Base-by-base conservation (phyloP, 92 coral and sea anemone species). In the Blastomussa wellsi region DNA sequence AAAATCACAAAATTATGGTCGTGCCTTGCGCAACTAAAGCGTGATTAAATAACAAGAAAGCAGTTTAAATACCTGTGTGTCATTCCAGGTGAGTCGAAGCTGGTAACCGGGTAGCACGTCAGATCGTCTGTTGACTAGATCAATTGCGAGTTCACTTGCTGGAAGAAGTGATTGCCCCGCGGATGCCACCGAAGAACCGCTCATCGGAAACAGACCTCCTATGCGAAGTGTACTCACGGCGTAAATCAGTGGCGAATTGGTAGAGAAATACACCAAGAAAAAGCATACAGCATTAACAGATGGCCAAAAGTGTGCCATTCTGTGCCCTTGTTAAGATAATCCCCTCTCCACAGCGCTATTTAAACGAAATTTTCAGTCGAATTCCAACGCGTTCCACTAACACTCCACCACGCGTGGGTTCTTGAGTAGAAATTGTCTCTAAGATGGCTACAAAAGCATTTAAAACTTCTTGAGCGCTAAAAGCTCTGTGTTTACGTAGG, bases 171-270 rank as follows among this genome's bases (percentile, higher is more conserved):
- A 75, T 32, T 83, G 68, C 7, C 95, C 92, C 16, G 79, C 73
- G 15, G 85, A 86, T 20, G 48, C 82, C n/a, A 51, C 74, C n/a
- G 92, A 52, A 4, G 74, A 32, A 42, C 85, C 90, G 32, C 89
- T 79, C 51, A 91, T 37, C 24, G 96, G 94, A 85, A 93, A 91
- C 79, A 93, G 70, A 32, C 94, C 96, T 7, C 92, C 96, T 29
- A 93, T 77, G 69, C 73, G 49, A 68, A 93, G 60, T 48, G 88
- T 77, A 28, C 53, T 83, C 22, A 32, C 36, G 20, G 80, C 74
- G 44, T 33, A 35, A 2, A 53, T 65, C 69, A 28, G 7, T 5
- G 76, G 24, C 28, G 47, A 42, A 38, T 31, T 55, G 62, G 73
- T 41, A 36, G 70, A 22, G 74, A 83, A 28, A 83, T 47, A 83